Conservation (phyloP, 1,140 invertebrate species). For the Trachymyrmex cornetzi region DNA sequence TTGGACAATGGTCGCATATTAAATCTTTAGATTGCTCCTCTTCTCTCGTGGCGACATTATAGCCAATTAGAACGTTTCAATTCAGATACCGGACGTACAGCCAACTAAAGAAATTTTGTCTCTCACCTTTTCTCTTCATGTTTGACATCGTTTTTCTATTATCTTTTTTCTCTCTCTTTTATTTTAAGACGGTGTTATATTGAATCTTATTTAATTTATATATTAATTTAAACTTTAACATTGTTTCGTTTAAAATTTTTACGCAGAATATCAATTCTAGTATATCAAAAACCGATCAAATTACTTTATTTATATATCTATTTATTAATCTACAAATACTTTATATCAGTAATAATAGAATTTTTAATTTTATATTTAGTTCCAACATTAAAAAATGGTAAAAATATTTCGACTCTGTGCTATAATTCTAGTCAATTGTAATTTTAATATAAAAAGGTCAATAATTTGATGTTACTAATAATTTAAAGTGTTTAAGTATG, state of each 20-base stretch:
- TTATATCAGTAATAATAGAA: not conserved
- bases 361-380: conserved; percentile 2
- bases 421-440: not conserved
- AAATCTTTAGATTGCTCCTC: conserved; percentile 39
- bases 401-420: not conserved
- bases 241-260: not conserved
- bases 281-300: not conserved
- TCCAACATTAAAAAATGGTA: not conserved
- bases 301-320: not conserved
- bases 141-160: not conserved
- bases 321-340: not conserved
- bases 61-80: conserved; percentile 54
- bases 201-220: conserved; percentile 4
- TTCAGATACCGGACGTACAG: not conserved
- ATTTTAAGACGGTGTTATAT: not conserved
- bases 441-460: not conserved
- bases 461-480: not conserved
- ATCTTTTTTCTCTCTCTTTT: not conserved
- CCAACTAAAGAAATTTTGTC: conserved; percentile 21
- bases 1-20: conserved; percentile 61
- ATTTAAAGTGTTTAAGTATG: not conserved
- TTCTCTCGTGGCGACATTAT: conserved; percentile 40
- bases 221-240: conserved; percentile 20
- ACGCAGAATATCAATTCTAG: not conserved
- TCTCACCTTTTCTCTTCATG: not conserved